phyloP scores from a whole-genome alignment of 92 coral and sea anemone species.

The Isaurus tuberculatus region DNA sequence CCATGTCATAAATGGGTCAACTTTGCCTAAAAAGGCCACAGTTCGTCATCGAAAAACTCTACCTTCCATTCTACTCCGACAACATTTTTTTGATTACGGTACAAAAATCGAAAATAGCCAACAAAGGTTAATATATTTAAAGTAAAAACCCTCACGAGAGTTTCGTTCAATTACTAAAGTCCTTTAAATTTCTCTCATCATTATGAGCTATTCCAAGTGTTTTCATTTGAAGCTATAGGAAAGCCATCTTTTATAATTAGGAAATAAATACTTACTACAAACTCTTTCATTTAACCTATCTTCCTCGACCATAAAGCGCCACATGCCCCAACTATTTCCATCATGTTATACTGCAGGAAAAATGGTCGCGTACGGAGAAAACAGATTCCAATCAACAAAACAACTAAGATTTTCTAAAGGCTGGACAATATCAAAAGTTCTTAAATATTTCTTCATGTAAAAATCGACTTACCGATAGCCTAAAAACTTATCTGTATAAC shows the following conservation, averaged over 20 bases:
- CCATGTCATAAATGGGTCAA: not conserved
- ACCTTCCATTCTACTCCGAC: not conserved
- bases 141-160: not conserved
- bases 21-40: not conserved
- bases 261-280: conserved; percentile 15
- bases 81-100: not conserved
- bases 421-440: not conserved
- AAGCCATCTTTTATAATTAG: not conserved
- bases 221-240: not conserved
- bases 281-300: conserved; percentile 21
- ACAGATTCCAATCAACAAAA: not conserved
- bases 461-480: not conserved
- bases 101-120: not conserved
- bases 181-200: not conserved
- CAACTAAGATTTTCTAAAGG: not conserved
- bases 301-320: not conserved
- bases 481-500: not conserved
- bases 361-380: conserved; percentile 11
- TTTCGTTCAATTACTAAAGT: conserved; percentile 23
- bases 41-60: too few species aligned
- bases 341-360: conserved; percentile 22
- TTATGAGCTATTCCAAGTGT: not conserved
- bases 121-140: not conserved
- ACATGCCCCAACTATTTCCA: conserved; percentile 34
- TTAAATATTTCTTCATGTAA: not conserved